Evolutionary conservation across 2,888 invertebrate species (phyloP).

Genomic region (Netelia melanura): DNA sequence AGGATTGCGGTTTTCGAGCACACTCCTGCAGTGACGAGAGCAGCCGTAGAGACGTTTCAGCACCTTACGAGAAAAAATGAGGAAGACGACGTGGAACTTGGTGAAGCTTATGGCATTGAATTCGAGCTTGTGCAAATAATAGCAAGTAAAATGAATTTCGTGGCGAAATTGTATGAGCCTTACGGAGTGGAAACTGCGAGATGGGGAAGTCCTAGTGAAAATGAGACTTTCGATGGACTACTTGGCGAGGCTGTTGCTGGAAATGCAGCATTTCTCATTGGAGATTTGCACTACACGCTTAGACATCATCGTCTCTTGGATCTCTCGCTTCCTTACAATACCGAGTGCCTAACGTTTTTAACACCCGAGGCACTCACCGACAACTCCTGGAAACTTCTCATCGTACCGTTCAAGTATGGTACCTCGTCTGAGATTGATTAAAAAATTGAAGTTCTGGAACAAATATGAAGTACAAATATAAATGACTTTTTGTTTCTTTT

Average conservation of each 20-base stretch:
- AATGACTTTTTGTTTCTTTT: constrained; percentile 1
- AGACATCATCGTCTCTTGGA: constrained; percentile 90
- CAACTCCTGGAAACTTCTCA: constrained; percentile 94
- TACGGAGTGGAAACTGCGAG: constrained; percentile 87
- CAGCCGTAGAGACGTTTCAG: constrained; percentile 78
- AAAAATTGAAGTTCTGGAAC: neutral
- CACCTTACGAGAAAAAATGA: neutral
- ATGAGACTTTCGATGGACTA: constrained; percentile 90
- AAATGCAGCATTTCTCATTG: constrained; percentile 90
- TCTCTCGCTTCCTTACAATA: constrained; percentile 91
- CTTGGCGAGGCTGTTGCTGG: constrained; percentile 90
- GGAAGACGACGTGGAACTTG: constrained; percentile 17
- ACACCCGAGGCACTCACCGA: constrained; percentile 93
- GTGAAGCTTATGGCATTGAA: constrained; percentile 87
- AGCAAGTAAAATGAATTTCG: constrained; percentile 90
- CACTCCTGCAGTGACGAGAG: constrained; percentile 88
- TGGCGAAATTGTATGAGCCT: constrained; percentile 89
- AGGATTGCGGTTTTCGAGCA: constrained; percentile 89
- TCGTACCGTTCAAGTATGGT: constrained; percentile 90
- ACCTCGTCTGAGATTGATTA: neutral
- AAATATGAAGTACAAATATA: neutral
- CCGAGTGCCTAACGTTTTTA: constrained; percentile 93
- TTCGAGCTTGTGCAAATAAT: constrained; percentile 90
- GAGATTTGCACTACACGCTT: constrained; percentile 91
- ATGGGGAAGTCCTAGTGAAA: constrained; percentile 89